Base-by-base conservation (phyloP, 2,113 vertebrate genomes). In the Acanthochromis polyacanthus region DNA sequence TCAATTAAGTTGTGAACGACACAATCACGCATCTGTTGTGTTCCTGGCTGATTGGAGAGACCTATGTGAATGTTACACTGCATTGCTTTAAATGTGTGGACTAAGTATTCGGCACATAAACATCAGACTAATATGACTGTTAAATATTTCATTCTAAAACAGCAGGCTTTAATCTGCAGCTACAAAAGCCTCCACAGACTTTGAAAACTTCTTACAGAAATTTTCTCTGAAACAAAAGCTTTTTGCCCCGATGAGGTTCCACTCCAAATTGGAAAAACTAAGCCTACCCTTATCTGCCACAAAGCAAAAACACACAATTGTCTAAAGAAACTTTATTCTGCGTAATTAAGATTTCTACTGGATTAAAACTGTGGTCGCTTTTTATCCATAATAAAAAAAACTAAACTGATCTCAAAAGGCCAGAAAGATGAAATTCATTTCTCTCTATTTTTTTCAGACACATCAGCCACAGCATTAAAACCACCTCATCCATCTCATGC, bases 11-110 rank as follows among this genome's bases (percentile, higher is more conserved):
- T 32, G 19, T 12, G 36, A 60, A 53, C 10, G 9, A 32, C 22
- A 50, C 51, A 63, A 3, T 19, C 22, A 40, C 40, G 75, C 58
- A 66, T 23, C 60, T 67, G 65, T 59, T 67, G 58, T 52, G 51
- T 19, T 72, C 10, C 25, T 58, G 38, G 4, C 17, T 30, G 51
- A 59, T 12, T 38, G 14, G 28, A 51, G 5, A 65, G 15, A 40
- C 28, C 17, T n/a, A 20, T n/a, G 1, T 10, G 7, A 51, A 20
- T 51, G 19, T 19, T 19, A 50, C 19, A 50, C 5, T n/a, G 16
- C 48, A 25, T 28, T 5, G 3, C 3, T 16, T 5, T 20, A n/a
- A 16, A 14, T 48, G 30, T 32, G 5, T 17, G 25, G 5, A 15
- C 40, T 15, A 15, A 43, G 40, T 43, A 15, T 14, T 12, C 3